phyloP scores from a whole-genome alignment of 2,888 invertebrate species.

The Philereme transversata region DNA sequence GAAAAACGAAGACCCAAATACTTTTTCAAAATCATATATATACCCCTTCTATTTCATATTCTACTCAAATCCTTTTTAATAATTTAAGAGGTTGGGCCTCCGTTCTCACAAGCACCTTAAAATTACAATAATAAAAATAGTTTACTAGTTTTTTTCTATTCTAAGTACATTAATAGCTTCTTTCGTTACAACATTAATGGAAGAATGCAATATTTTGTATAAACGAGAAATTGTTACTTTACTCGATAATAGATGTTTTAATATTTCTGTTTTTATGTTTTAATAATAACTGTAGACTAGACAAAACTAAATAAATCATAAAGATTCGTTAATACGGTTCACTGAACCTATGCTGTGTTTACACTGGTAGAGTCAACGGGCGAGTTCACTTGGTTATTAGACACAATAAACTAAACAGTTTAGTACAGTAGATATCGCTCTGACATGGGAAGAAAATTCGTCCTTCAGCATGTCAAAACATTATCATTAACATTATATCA shows the following conservation, averaged over 20 bases:
- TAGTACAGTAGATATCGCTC: not conserved
- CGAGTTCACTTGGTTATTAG: conserved; percentile 6
- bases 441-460: not conserved
- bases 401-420: not conserved
- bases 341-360: conserved; percentile 41
- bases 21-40: conserved; percentile 58
- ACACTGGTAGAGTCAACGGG: conserved; percentile 35
- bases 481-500: not conserved
- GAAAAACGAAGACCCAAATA: conserved; percentile 62
- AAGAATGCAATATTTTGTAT: conserved; percentile 69
- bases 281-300: conserved; percentile 81
- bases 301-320: conserved; percentile 74
- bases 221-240: conserved; percentile 52
- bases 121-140: conserved; percentile 48
- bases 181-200: conserved; percentile 63
- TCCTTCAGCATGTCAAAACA: conserved; percentile 1
- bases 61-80: conserved; percentile 45
- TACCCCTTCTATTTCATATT: conserved; percentile 70
- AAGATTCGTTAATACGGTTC: conserved; percentile 65
- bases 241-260: conserved; percentile 44
- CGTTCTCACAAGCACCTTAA: conserved; percentile 72
- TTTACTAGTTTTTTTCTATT: conserved; percentile 55
- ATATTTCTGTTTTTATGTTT: conserved; percentile 59
- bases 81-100: conserved; percentile 53
- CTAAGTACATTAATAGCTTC: conserved; percentile 68